phyloP scores from a whole-genome alignment of 2,888 invertebrate genomes.

The Synergus gifuensis region DNA sequence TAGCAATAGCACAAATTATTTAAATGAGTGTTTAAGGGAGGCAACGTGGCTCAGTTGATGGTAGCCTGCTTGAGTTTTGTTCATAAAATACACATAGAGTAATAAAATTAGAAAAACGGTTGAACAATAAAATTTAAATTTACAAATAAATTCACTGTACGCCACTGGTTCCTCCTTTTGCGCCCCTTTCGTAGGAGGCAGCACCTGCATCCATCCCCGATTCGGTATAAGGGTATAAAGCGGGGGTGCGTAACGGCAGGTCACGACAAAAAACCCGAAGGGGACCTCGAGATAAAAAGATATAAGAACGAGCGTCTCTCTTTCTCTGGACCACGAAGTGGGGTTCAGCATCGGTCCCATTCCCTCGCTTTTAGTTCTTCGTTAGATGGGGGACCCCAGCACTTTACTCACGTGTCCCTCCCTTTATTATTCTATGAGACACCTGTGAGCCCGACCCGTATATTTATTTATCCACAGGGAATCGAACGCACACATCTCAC shows the following conservation, averaged over 20 bases:
- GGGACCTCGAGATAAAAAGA: constrained; percentile 48
- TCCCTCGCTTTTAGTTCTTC: not conserved
- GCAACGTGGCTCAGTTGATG: no score
- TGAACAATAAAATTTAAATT: not conserved
- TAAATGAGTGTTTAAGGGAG: no score
- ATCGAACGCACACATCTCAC: constrained; percentile 42
- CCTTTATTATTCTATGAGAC: constrained; percentile 65
- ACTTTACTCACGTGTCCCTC: constrained; percentile 50
- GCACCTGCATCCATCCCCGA: constrained; percentile 73
- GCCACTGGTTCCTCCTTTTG: constrained; percentile 60
- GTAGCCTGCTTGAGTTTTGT: no score
- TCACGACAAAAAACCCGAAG: constrained; percentile 59
- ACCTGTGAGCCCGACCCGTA: constrained; percentile 69
- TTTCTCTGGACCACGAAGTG: constrained; percentile 50
- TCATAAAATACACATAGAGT: no score
- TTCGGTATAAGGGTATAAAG: constrained; percentile 51
- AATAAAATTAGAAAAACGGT: no score
- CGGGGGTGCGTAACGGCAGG: constrained; percentile 61
- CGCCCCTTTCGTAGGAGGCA: constrained; percentile 66
- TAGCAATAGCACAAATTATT: no score
- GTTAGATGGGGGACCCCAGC: constrained; percentile 16
- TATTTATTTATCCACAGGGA: constrained; percentile 65
- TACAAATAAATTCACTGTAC: constrained; percentile 49
- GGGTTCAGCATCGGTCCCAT: constrained; percentile 43
- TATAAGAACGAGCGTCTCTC: constrained; percentile 44